Base-by-base conservation (phyloP, 2,888 invertebrate species). In the Lithophane ornitopus region DNA sequence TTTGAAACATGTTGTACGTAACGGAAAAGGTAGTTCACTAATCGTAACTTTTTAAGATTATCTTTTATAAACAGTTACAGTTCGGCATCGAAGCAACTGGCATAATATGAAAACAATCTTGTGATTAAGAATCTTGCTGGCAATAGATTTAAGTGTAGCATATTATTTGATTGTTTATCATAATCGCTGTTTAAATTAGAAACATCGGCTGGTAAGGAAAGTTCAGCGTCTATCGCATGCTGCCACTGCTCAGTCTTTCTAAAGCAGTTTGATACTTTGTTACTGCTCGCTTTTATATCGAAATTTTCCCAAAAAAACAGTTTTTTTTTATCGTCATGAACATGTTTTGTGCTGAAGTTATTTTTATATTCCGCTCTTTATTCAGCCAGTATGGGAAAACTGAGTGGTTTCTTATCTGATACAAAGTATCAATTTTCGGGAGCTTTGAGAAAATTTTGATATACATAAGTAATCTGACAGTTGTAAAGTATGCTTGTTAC, bases 201-300 rank as follows among this genome's bases (percentile, higher is more conserved):
- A 56, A 79, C 49, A 68, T 78, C 34, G 72, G 67, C 68, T 80
- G 79, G 71, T 81, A 71, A 78, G 81, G 85, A 77, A 74, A 80
- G 41, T 72, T 79, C 68, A 75, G 87, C 71, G 74, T 76, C 86
- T 88, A 90, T 72, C 65, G 85, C 92, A 92, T 92, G 91, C 91
- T 85, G 71, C 54, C 79, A 87, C 90, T 89, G 90, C 91, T 93
- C 88, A 70, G 92, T 91, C 90, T 76, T 78, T 85, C 68, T 87
- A 89, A 86, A 90, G 91, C 89, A 88, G 91, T 89, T 90, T 73
- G 41, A 76, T 80, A 83, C 63, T 77, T 85, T 78, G 71, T 82
- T 85, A 86, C 85, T 83, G 84, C 70, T 81, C 16, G 46, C 28
- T 67, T 74, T 63, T 49, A 71, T 52, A 61, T 80, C 84, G 70